Percentiles rank a stretch among this genome's conserved stretches.
Conservation (phyloP, 1,140 invertebrate genomes). For the Drosophila funebris region DNA sequence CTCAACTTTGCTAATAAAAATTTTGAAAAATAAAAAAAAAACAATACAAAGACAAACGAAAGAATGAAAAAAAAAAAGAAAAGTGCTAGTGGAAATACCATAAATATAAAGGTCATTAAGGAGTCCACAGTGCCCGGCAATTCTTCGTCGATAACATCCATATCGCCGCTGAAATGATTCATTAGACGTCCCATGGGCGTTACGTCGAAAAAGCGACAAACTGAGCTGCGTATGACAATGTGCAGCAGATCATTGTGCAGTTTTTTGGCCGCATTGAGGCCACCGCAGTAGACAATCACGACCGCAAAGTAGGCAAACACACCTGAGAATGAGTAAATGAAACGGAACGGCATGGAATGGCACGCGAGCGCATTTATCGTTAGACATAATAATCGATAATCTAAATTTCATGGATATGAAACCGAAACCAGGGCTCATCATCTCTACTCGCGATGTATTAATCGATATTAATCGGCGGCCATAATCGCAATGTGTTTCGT, state of each 20-base stretch:
- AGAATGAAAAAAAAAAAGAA: constrained; percentile 47
- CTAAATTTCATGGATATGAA: constrained; percentile 8
- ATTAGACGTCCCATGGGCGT: constrained; percentile 93
- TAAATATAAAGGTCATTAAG: constrained; percentile 89
- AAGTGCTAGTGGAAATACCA: constrained; percentile 85
- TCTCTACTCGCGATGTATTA: background rate
- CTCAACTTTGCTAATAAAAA: constrained; percentile 59
- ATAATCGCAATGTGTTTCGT: constrained; percentile 15
- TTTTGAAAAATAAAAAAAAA: constrained; percentile 48
- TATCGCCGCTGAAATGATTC: constrained; percentile 94
- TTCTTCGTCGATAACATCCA: constrained; percentile 91
- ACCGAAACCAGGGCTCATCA: background rate
- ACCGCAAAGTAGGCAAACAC: constrained; percentile 88
- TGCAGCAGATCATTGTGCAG: constrained; percentile 88
- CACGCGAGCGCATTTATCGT: constrained; percentile 9
- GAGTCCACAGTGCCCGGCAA: constrained; percentile 89
- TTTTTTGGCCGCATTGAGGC: constrained; percentile 88
- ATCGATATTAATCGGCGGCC: constrained; percentile 24
- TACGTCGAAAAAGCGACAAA: constrained; percentile 92
- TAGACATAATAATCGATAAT: constrained; percentile 33
- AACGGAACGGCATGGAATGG: constrained; percentile 39
- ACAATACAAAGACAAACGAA: constrained; percentile 83
- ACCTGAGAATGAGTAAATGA: constrained; percentile 84
- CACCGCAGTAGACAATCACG: constrained; percentile 88
- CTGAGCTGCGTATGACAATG: constrained; percentile 89